phyloP scores from a whole-genome alignment of 2,888 invertebrate species.

The Andricus curvator region DNA sequence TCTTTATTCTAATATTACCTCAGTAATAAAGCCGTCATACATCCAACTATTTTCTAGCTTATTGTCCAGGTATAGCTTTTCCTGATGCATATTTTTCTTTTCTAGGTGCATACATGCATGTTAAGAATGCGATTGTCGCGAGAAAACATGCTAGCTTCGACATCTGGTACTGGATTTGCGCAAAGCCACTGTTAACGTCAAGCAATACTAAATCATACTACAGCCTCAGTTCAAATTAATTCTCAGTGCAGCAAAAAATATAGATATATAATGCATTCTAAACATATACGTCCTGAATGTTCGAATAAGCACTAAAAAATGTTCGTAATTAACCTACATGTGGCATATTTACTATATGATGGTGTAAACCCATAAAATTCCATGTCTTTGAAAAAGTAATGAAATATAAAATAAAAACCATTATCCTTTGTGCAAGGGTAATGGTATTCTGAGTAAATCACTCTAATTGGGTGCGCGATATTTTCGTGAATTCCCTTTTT shows the following conservation, averaged over 20 bases:
- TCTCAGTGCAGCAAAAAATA: not conserved
- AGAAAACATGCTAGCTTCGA: not conserved
- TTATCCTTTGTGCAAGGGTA: constrained; percentile 7
- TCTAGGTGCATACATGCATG: not conserved
- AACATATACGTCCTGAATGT: not conserved
- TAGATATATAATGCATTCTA: constrained; percentile 2
- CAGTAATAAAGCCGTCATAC: not conserved
- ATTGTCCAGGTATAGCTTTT: not conserved
- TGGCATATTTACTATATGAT: not conserved
- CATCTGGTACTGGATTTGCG: not conserved
- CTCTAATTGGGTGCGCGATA: not conserved
- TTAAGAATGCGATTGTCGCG: not conserved
- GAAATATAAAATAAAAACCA: not conserved
- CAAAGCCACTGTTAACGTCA: not conserved
- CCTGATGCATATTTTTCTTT: constrained; percentile 3
- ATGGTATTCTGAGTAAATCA: not conserved
- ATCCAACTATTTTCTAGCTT: constrained; percentile 2
- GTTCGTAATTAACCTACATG: constrained; percentile 7
- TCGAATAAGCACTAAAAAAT: not conserved
- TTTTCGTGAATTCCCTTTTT: not conserved
- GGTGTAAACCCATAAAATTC: not conserved
- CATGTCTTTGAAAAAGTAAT: not conserved
- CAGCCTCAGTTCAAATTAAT: not conserved
- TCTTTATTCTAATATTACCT: constrained; percentile 3
- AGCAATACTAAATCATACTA: not conserved